Conservation (phyloP, 2,888 invertebrate genomes). For the Stenchaetothrips biformis region DNA sequence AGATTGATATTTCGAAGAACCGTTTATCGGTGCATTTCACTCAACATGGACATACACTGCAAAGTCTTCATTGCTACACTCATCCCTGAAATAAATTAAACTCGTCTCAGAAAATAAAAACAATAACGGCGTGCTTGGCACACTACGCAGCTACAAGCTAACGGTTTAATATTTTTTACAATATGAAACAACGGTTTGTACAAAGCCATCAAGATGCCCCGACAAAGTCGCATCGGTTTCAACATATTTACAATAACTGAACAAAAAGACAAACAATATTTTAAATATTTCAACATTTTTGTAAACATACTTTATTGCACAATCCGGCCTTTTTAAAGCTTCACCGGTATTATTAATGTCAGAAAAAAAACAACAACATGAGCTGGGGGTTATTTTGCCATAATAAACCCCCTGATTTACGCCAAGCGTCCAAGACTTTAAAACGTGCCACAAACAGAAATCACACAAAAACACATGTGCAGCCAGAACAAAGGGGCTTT, state of each 20-base stretch:
- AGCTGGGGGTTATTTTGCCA: background rate
- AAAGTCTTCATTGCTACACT: background rate
- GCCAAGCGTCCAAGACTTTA: too few relatives aligned
- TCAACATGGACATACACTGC: background rate
- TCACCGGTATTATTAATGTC: background rate
- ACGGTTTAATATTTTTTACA: background rate
- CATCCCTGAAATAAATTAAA: conserved; percentile 19
- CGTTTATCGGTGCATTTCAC: background rate
- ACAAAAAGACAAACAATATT: background rate
- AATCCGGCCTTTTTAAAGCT: background rate
- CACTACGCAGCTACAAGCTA: background rate
- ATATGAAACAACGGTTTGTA: background rate
- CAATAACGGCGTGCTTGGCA: conserved; percentile 1
- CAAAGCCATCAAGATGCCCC: background rate
- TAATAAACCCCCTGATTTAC: background rate
- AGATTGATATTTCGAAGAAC: background rate
- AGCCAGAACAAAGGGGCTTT: background rate
- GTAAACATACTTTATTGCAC: background rate
- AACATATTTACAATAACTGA: background rate
- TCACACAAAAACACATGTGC: background rate
- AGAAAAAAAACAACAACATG: background rate
- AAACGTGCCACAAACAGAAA: too few relatives aligned
- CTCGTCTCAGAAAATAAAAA: conserved; percentile 11
- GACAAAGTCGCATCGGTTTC: background rate
- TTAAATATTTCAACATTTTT: background rate